Percentiles rank a stretch among this genome's conserved stretches.
These are phyloP conservation scores for Limnothrissa miodon DNA, from an alignment of 2,113 vertebrate genomes.

Conservation along the genomic window DNA sequence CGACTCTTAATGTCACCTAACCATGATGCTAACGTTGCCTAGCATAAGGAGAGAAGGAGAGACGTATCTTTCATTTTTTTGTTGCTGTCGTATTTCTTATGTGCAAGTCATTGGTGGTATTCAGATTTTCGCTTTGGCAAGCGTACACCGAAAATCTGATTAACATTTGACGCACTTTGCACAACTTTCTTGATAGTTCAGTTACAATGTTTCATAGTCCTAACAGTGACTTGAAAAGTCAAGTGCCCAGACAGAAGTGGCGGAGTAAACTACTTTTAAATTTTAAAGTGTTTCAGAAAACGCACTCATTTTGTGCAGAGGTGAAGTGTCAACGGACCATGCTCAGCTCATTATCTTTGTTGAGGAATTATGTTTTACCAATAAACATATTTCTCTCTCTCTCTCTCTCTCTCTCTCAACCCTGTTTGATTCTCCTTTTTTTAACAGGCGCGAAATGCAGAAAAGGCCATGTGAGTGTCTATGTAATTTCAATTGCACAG, in stretches of 20 bases:
- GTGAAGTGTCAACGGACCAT: background rate
- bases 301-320: background rate
- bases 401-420: no score
- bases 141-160: no score
- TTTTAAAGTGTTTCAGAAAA: background rate
- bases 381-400: background rate
- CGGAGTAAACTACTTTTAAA: no score
- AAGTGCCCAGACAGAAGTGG: no score
- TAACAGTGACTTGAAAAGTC: background rate
- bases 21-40: background rate
- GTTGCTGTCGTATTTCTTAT: background rate
- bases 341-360: background rate
- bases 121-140: background rate
- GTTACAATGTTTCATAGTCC: background rate
- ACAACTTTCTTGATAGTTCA: background rate
- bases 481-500: background rate
- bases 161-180: background rate
- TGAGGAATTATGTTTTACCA: background rate
- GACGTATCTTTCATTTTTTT: background rate
- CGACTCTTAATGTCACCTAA: no score
- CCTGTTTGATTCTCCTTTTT: conserved; percentile 5
- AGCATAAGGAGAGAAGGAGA: background rate
- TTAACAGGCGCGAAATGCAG: conserved; percentile 87
- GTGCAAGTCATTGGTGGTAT: background rate
- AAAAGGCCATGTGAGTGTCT: conserved; percentile 91